phyloP scores from a whole-genome alignment of 2,888 invertebrate species.

The Pterostichus madidus region DNA sequence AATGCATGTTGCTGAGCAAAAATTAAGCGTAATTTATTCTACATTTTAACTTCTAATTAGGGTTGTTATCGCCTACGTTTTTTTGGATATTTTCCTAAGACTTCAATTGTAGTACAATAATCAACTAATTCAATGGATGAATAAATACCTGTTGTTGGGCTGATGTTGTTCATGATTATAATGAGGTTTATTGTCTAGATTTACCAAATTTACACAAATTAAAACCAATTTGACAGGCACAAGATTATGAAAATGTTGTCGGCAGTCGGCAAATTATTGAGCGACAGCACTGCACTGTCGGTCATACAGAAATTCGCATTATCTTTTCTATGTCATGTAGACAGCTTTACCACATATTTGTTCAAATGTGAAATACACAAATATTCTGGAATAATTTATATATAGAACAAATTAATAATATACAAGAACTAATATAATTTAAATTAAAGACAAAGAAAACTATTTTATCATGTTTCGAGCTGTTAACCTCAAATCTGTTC shows the following conservation, averaged over 20 bases:
- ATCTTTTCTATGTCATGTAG: conserved; percentile 5
- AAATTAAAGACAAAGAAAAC: not conserved
- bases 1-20: not conserved
- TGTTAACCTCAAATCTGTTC: conserved; percentile 51
- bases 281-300: conserved; percentile 48
- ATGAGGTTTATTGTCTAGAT: conserved; percentile 43
- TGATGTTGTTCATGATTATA: conserved; percentile 73
- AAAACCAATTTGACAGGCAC: conserved; percentile 59
- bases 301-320: conserved; percentile 39
- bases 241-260: conserved; percentile 55
- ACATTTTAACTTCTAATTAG: conserved; percentile 34
- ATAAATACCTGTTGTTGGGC: conserved; percentile 74
- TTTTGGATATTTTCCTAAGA: not conserved
- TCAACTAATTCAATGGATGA: conserved; percentile 24
- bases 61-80: conserved; percentile 60
- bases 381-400: not conserved
- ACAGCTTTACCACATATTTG: not conserved
- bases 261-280: conserved; percentile 63
- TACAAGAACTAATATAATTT: not conserved
- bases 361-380: conserved; percentile 4
- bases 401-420: not conserved
- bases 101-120: not conserved
- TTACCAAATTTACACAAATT: conserved; percentile 57
- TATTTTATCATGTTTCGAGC: conserved; percentile 43
- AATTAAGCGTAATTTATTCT: conserved; percentile 20